Base-by-base conservation (phyloP, 1,140 invertebrate genomes). In the Tetranychus urticae region DNA sequence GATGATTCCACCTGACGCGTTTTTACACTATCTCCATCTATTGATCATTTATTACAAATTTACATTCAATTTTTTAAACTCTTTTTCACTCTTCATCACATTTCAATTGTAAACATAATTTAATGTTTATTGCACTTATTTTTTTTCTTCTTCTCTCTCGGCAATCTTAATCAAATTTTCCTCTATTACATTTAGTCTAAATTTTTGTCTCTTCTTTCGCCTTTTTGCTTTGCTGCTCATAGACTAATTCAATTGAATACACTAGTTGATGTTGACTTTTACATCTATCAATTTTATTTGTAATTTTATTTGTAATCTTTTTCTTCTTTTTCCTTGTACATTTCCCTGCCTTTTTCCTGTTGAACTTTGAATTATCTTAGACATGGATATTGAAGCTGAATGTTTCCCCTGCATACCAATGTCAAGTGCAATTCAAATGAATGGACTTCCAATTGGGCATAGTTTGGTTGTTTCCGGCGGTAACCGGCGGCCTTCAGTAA, bases 371-470 rank as follows among this genome's bases (percentile, higher is more conserved):
- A 23, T 23, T 23, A 23, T 23, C 55, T 31, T 39, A 58, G 57
- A 58, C 4, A 50, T 60, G 59, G 59, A 60, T 13, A 60, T 60
- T 34, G 59, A 60, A 37, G 10, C 59, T 14, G 59, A 60, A 36
- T 60, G 59, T 52, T 60, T 50, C 13, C 59, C 59, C 2, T 60
- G 46, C 59, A 60, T 60, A 14, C 58, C 59, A 35, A 60, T 60
- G 59, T 60, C 46, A 50, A 59, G 58, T 48, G 58, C 58, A 59
- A 59, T 59, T 34, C 58, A 59, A 59, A 33, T 59, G 36, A 59
- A 59, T 14, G 10, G 13, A 13, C 36, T 57, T 10, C 34, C 8
- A 14, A 13, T n/a, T 31, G 33, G 33, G 10, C 52, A 55, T 23
- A 55, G 10, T 31, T 12, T 10, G 3, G 33, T 31, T 34, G 14